phyloP scores from a whole-genome alignment of 2,113 vertebrate species.

The Rhabdornis inornatus region DNA sequence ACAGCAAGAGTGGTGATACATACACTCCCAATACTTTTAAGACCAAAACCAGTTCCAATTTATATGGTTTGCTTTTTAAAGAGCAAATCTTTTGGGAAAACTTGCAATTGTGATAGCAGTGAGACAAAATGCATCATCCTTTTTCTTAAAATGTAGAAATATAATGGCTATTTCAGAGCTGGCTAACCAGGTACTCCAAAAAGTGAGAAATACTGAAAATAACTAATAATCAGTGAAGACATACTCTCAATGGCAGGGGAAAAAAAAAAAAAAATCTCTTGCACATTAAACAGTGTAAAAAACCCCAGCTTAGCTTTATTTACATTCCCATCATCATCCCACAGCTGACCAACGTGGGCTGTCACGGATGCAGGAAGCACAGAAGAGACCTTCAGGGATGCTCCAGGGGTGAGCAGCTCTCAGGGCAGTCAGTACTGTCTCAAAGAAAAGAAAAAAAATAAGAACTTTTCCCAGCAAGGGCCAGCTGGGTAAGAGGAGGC shows the following conservation, averaged over 20 bases:
- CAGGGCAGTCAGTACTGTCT: neutral
- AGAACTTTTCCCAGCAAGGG: neutral
- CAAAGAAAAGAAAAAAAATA: neutral
- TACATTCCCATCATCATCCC: neutral
- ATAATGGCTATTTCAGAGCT: neutral
- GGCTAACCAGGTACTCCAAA: neutral
- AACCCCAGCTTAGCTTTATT: constrained; percentile 1
- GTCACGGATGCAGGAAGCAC: neutral
- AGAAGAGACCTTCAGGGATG: neutral
- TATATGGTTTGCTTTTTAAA: neutral
- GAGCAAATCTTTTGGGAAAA: neutral
- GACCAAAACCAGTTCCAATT: neutral
- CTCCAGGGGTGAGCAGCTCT: neutral
- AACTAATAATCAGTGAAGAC: neutral
- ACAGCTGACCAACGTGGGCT: neutral
- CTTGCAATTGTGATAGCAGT: neutral
- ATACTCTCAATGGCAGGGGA: neutral
- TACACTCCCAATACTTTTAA: neutral
- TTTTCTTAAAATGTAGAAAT: neutral
- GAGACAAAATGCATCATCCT: neutral
- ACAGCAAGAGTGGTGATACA: neutral
- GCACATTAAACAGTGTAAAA: neutral
- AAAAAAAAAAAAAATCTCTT: neutral
- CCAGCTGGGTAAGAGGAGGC: neutral
- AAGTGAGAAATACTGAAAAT: neutral